Evolutionary conservation across 2,797 vertebrate genomes (phyloP), one percentile per base, ranked within the genome.

Genomic region (Protonibea diacanthus): DNA sequence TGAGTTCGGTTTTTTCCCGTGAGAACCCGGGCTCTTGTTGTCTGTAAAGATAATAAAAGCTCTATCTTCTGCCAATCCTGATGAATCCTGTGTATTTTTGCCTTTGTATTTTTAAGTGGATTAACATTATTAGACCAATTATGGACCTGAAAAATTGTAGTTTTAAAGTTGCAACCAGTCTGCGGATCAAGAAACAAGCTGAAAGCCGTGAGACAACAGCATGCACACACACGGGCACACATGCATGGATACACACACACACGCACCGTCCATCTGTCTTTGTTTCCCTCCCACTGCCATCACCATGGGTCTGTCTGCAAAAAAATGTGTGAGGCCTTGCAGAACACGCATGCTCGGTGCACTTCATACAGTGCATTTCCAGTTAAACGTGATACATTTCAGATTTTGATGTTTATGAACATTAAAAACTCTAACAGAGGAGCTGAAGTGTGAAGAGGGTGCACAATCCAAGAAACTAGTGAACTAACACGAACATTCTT

Each of bases 241-340:
- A 64, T 4, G 5, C 29, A 76, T 25, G 18, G 33, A 66, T 23
- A 65, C 44, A 63, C 64, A 71, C 44, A 63, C 51, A 68, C 17
- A 57, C 56, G 60, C 56, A 44, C n/a, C 8, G 74, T 81, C 90
- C 86, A 86, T 90, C 91, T 91, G 90, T 90, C 85, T 81, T 75
- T 82, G 82, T 79, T 83, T 71, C 56, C 83, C 83, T 81, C 88
- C 89, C 74, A 71, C 85, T 88, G 85, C 80, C 73, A 76, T 84
- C 80, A 68, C 80, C 56, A 48, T 68, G 62, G 78, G 83, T 84
- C 69, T 86, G 76, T 89, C 81, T 88, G 76, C 74, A 80, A 72
- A 87, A 87, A 78, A 85, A 85, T 78, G 78, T 83, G 74, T 27
- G 76, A 81, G 66, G 67, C 70, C 68, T 82, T 18, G 2, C 33